Percentiles rank a stretch among this genome's conserved stretches.
Conservation (phyloP, 2,888 invertebrate species). For the Pyrrhia umbra region DNA sequence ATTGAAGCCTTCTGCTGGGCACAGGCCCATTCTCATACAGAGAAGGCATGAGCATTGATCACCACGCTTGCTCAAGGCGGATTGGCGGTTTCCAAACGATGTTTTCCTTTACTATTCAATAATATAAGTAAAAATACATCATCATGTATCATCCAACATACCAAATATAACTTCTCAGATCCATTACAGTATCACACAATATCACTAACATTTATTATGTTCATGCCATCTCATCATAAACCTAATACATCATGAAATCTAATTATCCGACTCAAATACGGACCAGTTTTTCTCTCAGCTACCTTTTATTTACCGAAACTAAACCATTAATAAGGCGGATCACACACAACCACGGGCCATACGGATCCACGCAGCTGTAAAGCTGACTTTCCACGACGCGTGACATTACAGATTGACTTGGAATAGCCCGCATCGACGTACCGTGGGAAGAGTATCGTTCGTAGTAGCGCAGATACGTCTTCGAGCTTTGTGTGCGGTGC, state of each 20-base stretch:
- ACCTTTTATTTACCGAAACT: constrained; percentile 19
- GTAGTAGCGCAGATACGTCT: too few relatives aligned
- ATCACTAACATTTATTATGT: constrained; percentile 23
- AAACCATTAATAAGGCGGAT: constrained; percentile 6
- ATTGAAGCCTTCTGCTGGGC: too few relatives aligned
- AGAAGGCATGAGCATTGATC: too few relatives aligned
- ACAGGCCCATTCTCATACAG: too few relatives aligned
- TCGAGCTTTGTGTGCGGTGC: too few relatives aligned
- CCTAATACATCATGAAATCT: constrained; percentile 34
- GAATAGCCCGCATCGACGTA: too few relatives aligned
- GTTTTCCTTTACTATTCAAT: background rate
- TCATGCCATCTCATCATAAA: constrained; percentile 16
- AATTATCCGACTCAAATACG: constrained; percentile 28
- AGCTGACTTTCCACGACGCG: too few relatives aligned
- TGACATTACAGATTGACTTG: too few relatives aligned
- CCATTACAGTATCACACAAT: background rate
- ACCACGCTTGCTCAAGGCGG: too few relatives aligned
- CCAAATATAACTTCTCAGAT: background rate
- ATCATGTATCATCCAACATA: background rate
- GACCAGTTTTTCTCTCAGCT: background rate
- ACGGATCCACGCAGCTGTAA: background rate
- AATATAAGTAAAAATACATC: background rate
- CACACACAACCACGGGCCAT: background rate
- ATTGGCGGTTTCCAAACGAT: too few relatives aligned
- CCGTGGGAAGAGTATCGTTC: too few relatives aligned